Base-by-base conservation (phyloP, 1,140 invertebrate species). In the Varroa destructor region DNA sequence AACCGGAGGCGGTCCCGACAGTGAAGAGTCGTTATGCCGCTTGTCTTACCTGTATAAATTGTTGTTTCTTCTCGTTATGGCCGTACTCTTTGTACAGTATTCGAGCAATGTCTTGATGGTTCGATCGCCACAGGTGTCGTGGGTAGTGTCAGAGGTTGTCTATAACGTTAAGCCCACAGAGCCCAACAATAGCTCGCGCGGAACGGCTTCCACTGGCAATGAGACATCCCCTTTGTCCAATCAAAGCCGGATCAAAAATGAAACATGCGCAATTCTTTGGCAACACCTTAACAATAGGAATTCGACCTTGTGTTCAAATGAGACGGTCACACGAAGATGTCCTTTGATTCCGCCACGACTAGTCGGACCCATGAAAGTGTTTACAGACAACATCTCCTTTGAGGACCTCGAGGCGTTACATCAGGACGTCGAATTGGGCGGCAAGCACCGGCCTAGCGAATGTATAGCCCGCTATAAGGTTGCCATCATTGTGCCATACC, bases 401-500 rank as follows among this genome's bases (percentile, higher is more conserved):
- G 73, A 73, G 12, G 61, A 71, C 54, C 42, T 76, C 25, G 75
- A 76, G 57, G 51, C 67, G 43, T 72, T 73, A 71, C 74, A 74
- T 73, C 36, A 43, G 36, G 56, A 75, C 55, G 43, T 76, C 40
- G n/a, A 74, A 55, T 71, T 72, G 6, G 78, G 78, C 51, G 78
- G 78, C 12, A 72, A 74, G 43, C 78, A 67, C 72, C 67, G 71
- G 55, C 77, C 78, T 42, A n/a, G 37, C 4, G 55, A 77, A 55
- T 79, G 78, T 71, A 43, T 55, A 54, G 40, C 77, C 25, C 64
- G 74, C 46, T 58, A 71, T 55, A 75, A 75, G 74, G 79, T 84
- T 25, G 83, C 82, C 12, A 79, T 84, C n/a, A 80, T 84, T 56
- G 78, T 84, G 70, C 83, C 83, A 43, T 84, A 82, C 76, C 75